Percentiles rank a stretch among this genome's conserved stretches.
These are phyloP conservation scores for Kradibia gibbosae DNA, from an alignment of 1,140 invertebrate species.

Conservation along the genomic window DNA sequence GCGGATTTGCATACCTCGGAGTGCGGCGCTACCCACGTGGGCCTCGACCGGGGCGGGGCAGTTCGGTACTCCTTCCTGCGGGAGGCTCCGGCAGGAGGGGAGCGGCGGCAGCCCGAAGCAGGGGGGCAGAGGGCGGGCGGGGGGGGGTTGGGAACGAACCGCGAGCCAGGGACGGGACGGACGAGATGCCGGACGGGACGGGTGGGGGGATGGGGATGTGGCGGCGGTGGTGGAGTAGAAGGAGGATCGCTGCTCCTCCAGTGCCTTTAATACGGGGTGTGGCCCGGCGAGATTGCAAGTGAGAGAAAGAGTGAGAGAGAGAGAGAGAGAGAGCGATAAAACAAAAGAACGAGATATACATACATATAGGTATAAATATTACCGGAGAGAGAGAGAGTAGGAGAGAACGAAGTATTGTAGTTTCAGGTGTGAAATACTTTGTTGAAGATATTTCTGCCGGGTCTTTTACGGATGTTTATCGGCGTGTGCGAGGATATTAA, in stretches of 20 bases:
- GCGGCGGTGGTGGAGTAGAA: neutral
- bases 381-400: neutral
- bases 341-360: neutral
- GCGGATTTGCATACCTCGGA: constrained; percentile 34
- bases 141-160: neutral
- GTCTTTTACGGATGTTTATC: neutral
- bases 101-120: too few species aligned
- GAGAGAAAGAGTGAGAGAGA: neutral
- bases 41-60: too few species aligned
- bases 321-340: neutral
- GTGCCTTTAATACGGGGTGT: constrained; percentile 40
- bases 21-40: neutral
- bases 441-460: neutral
- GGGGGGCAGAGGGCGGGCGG: too few species aligned
- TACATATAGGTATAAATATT: neutral
- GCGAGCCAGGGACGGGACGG: neutral
- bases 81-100: too few species aligned
- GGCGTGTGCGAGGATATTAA: neutral
- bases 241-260: constrained; percentile 7
- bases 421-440: constrained; percentile 27
- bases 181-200: neutral
- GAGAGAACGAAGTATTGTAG: neutral
- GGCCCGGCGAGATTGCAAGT: constrained; percentile 18
- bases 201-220: neutral
- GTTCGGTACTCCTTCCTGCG: too few species aligned